Conservation (phyloP, 1,140 invertebrate species). For the Scaptomyza pallida region DNA sequence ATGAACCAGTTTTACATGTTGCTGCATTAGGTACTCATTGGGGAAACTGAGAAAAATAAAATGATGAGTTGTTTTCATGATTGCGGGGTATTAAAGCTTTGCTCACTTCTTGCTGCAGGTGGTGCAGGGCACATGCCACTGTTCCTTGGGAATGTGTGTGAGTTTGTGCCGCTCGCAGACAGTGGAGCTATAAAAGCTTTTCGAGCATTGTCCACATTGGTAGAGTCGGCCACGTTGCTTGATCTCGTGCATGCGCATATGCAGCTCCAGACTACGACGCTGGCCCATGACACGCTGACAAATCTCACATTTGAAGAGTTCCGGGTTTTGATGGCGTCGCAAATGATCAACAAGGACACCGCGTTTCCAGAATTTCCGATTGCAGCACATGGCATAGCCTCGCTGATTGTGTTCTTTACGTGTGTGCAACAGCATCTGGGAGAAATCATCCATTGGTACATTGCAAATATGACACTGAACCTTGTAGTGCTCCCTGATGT, state of each 20-base stretch:
- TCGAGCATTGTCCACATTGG: conserved; percentile 64
- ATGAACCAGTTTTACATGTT: conserved; percentile 71
- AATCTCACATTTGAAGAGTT: conserved; percentile 65
- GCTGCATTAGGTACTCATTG: conserved; percentile 66
- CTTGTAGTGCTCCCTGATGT: conserved; percentile 60
- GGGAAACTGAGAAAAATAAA: conserved; percentile 49
- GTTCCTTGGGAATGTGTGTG: conserved; percentile 70
- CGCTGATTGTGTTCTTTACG: conserved; percentile 62
- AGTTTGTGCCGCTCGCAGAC: conserved; percentile 67
- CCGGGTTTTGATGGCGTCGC: conserved; percentile 64
- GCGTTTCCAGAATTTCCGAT: conserved; percentile 62
- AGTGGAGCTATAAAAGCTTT: conserved; percentile 62
- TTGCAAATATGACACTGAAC: conserved; percentile 59
- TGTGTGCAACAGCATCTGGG: conserved; percentile 48
- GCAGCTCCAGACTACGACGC: conserved; percentile 65
- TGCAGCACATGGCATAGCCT: conserved; percentile 62
- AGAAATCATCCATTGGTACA: conserved; percentile 47
- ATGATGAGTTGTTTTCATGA: too few species aligned
- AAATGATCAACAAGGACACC: conserved; percentile 66
- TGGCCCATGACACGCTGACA: conserved; percentile 68
- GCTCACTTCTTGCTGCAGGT: conserved; percentile 63
- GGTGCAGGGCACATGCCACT: conserved; percentile 56
- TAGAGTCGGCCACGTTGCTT: conserved; percentile 59
- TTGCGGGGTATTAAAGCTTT: not conserved
- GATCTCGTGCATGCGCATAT: conserved; percentile 73